A percentile compares a stretch with the other conserved stretches of the same genome.
These are phyloP conservation scores for Pseudocheirus occidentalis DNA, from an alignment of 2,797 vertebrate genomes.

Conservation along the genomic window DNA sequence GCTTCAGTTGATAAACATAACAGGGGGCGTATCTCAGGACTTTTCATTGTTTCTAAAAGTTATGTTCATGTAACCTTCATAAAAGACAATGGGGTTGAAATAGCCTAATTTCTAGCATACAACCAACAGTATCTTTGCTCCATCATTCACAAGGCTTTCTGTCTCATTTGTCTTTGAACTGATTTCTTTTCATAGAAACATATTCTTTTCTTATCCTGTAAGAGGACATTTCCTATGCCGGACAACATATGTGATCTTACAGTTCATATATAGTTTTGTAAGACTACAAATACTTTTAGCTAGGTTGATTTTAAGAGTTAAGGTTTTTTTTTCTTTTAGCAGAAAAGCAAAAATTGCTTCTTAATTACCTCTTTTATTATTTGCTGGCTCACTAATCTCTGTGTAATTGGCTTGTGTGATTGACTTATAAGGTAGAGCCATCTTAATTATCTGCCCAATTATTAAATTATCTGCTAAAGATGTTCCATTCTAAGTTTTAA, in stretches of 20 bases:
- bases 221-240: not conserved
- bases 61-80: not conserved
- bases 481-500: not conserved
- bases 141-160: not conserved
- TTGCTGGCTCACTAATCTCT: not conserved
- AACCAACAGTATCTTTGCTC: not conserved
- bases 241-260: not conserved
- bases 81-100: not conserved
- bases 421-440: not conserved
- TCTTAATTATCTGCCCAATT: not conserved
- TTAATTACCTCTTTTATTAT: not conserved
- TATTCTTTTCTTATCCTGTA: not conserved
- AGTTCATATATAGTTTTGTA: not conserved
- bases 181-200: not conserved
- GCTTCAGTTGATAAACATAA: not conserved
- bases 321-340: not conserved
- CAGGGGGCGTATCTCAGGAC: not conserved
- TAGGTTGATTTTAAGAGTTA: not conserved
- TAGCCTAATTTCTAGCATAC: not conserved
- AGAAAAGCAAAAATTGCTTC: not conserved
- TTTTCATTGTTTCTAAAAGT: not conserved
- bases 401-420: conserved; percentile 1
- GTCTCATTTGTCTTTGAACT: not conserved
- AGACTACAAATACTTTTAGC: not conserved
- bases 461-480: not conserved